A percentile compares a stretch with the other conserved stretches of the same genome.
These are phyloP conservation scores for Melanotaenia duboulayi DNA, from an alignment of 2,113 vertebrate genomes.

Conservation along the genomic window DNA sequence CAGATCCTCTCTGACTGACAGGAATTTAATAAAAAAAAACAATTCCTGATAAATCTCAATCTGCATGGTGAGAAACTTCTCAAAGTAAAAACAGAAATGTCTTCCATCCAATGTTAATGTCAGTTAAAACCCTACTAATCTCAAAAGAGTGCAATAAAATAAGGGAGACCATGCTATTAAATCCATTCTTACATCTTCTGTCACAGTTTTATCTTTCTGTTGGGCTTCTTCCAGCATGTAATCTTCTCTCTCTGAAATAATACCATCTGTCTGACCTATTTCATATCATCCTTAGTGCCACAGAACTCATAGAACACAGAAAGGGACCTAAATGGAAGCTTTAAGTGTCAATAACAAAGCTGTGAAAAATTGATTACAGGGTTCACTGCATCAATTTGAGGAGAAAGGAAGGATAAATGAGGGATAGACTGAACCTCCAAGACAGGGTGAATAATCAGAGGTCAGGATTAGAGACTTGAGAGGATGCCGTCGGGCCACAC, in stretches of 20 bases:
- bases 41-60: too few species aligned
- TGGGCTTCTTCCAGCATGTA: background rate
- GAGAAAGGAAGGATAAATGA: conserved; percentile 38
- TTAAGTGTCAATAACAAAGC: conserved; percentile 45
- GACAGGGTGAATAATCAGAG: conserved; percentile 37
- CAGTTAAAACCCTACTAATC: too few species aligned
- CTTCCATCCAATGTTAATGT: too few species aligned
- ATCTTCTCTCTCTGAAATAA: conserved; percentile 11
- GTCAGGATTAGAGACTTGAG: conserved; percentile 46
- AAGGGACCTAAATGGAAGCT: conserved; percentile 17
- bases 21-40: too few species aligned
- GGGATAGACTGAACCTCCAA: conserved; percentile 25
- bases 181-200: background rate
- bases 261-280: conserved; percentile 18
- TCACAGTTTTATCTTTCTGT: background rate
- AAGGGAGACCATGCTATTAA: background rate
- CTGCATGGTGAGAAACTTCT: too few species aligned
- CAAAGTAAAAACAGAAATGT: too few species aligned
- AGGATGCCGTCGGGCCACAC: conserved; percentile 33
- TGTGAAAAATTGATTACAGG: conserved; percentile 64
- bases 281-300: conserved; percentile 12
- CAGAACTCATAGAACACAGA: background rate
- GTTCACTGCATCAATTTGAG: conserved; percentile 50
- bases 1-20: too few species aligned
- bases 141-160: background rate